A percentile compares a stretch with the other conserved stretches of the same genome.
Conservation (phyloP, 2,888 invertebrate genomes). For the Drosophila anomelani region DNA sequence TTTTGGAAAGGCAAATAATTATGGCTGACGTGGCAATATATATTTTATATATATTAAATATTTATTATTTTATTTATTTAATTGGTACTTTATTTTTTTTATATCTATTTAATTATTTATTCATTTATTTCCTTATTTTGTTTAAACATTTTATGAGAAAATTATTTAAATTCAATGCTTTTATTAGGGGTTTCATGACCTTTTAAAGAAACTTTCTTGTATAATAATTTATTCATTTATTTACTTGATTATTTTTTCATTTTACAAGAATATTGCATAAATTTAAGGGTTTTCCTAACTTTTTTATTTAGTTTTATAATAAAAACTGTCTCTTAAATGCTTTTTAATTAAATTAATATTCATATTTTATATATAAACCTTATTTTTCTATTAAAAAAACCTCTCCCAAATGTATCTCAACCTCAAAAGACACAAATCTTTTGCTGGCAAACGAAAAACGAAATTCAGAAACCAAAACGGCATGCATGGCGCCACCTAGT, state of each 20-base stretch:
- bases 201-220: no score
- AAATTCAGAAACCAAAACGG: slow-evolving; percentile 15
- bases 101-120: background rate
- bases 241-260: no score
- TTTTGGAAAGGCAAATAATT: slow-evolving; percentile 10
- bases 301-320: background rate
- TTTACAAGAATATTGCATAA: no score
- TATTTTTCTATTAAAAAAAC: background rate
- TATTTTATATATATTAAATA: background rate
- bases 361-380: background rate
- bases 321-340: background rate
- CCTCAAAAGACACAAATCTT: background rate
- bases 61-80: background rate
- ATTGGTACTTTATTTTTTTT: no score
- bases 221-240: no score
- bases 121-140: background rate
- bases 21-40: slow-evolving; percentile 4
- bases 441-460: background rate
- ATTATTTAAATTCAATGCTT: no score
- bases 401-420: background rate
- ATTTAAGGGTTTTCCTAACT: background rate
- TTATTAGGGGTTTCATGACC: no score
- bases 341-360: background rate
- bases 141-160: no score
- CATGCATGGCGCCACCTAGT: slow-evolving; percentile 32